phyloP scores from a whole-genome alignment of 2,888 invertebrate species.

The Brachyopa scutellaris region DNA sequence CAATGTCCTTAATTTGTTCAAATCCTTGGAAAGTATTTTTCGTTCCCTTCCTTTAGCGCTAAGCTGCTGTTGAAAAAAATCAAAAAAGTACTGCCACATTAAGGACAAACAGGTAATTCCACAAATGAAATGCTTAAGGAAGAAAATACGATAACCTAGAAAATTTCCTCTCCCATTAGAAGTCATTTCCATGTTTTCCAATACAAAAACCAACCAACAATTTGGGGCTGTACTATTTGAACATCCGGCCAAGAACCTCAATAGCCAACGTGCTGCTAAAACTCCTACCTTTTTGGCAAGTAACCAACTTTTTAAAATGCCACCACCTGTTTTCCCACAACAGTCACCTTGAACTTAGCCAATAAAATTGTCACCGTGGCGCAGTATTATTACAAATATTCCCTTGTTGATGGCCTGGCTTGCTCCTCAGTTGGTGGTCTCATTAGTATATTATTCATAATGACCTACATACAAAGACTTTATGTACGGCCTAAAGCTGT shows the following conservation, averaged over 20 bases:
- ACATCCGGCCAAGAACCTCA: slow-evolving; percentile 48
- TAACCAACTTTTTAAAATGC: slow-evolving; percentile 35
- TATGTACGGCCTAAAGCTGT: slow-evolving; percentile 33
- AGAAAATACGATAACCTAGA: background rate
- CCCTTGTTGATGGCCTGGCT: slow-evolving; percentile 1
- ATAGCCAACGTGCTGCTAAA: slow-evolving; percentile 41
- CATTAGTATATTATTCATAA: slow-evolving; percentile 69
- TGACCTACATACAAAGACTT: slow-evolving; percentile 56
- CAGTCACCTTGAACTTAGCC: slow-evolving; percentile 63
- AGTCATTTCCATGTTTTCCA: slow-evolving; percentile 59
- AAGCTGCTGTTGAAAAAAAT: too few relatives aligned
- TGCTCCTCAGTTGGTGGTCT: slow-evolving; percentile 41
- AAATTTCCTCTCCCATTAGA: slow-evolving; percentile 45
- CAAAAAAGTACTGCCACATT: too few relatives aligned
- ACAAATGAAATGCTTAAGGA: slow-evolving; percentile 8
- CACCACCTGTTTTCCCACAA: slow-evolving; percentile 62
- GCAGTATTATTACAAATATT: slow-evolving; percentile 22
- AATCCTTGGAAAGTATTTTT: too few relatives aligned
- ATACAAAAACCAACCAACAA: slow-evolving; percentile 44
- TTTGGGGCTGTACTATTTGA: slow-evolving; percentile 34
- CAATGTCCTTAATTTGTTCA: too few relatives aligned
- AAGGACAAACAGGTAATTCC: slow-evolving; percentile 23
- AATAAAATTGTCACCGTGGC: slow-evolving; percentile 37
- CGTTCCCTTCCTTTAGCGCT: too few relatives aligned
- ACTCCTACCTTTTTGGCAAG: slow-evolving; percentile 33